Percentiles rank a stretch among this genome's conserved stretches.
Evolutionary conservation across 2,113 vertebrate species (phyloP).

Genomic region (Piaya cayana): DNA sequence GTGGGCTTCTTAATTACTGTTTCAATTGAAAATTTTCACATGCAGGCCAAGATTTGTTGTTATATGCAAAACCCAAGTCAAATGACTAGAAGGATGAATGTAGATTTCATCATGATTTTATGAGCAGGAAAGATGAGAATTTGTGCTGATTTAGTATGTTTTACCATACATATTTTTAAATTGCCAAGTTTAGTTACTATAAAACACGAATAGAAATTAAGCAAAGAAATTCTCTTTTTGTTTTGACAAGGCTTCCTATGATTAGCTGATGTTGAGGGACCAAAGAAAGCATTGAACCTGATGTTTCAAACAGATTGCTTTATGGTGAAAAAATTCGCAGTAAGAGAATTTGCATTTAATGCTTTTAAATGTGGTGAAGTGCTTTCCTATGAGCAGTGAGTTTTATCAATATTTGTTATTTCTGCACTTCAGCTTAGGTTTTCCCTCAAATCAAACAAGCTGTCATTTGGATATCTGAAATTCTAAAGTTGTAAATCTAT

Average conservation of each 20-base stretch:
- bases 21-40: not conserved
- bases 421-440: not conserved
- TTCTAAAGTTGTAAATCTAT: not conserved
- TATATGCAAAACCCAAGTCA: not conserved
- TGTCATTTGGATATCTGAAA: not conserved
- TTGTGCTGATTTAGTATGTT: not conserved
- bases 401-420: conserved; percentile 40
- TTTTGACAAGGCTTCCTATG: not conserved
- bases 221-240: not conserved
- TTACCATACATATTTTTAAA: not conserved
- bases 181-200: not conserved
- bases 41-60: not conserved
- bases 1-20: not conserved
- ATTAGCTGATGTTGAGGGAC: not conserved
- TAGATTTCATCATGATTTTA: not conserved
- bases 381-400: not conserved
- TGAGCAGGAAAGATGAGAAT: not conserved
- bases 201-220: not conserved
- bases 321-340: not conserved
- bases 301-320: conserved; percentile 30
- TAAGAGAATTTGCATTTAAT: conserved; percentile 41
- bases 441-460: conserved; percentile 25
- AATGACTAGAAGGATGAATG: not conserved
- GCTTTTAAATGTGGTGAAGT: not conserved
- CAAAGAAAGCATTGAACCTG: not conserved